These are phyloP conservation scores for Periophthalmodon schlosseri DNA, from an alignment of 2,113 vertebrate species.

Conservation along the genomic window DNA sequence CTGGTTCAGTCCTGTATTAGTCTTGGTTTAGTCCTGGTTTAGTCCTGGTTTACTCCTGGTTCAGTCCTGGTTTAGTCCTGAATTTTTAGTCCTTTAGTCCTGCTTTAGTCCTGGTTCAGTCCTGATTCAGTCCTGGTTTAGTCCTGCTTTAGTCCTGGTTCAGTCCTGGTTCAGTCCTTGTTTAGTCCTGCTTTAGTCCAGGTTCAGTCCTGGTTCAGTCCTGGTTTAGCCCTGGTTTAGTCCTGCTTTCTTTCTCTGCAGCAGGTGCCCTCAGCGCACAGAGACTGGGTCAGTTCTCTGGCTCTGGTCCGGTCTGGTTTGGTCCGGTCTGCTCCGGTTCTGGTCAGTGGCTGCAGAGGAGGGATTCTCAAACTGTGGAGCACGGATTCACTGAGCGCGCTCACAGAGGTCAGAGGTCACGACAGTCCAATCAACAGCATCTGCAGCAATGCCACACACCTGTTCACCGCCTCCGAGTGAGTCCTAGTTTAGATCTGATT, in stretches of 20 bases:
- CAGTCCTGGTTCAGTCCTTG: no score
- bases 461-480: constrained; percentile 98
- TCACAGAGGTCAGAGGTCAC: constrained; percentile 89
- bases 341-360: constrained; percentile 92
- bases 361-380: constrained; percentile 94
- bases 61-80: no score
- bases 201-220: no score
- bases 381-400: constrained; percentile 81
- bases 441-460: constrained; percentile 88
- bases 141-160: no score
- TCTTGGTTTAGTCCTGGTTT: no score
- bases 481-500: constrained; percentile 48
- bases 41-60: no score
- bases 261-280: constrained; percentile 97
- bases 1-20: background rate
- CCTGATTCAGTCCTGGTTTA: no score
- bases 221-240: no score
- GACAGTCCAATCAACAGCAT: constrained; percentile 96
- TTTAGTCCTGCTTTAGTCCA: no score
- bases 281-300: constrained; percentile 96
- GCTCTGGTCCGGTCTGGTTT: constrained; percentile 84
- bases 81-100: no score
- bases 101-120: no score
- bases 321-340: constrained; percentile 77
- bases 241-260: constrained; percentile 50